phyloP scores from a whole-genome alignment of 1,140 invertebrate species.

The Lasioglossum baleicum region DNA sequence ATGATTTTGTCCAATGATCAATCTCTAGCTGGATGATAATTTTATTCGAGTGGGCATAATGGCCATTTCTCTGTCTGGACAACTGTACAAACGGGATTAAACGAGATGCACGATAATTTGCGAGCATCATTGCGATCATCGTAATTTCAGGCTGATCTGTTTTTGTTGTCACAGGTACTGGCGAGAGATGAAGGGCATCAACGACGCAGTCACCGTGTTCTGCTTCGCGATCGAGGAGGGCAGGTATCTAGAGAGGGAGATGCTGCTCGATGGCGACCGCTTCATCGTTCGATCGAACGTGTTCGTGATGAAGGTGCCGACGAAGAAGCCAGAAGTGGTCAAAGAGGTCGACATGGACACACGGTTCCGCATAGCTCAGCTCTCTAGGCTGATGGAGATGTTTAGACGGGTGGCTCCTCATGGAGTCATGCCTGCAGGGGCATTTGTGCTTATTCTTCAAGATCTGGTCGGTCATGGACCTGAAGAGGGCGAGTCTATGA shows the following conservation, averaged over 20 bases:
- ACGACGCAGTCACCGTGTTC: conserved; percentile 80
- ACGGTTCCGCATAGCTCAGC: conserved; percentile 79
- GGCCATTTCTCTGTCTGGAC: no score
- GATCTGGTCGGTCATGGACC: conserved; percentile 79
- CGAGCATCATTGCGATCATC: no score
- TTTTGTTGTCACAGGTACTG: conserved; percentile 2
- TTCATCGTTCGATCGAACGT: conserved; percentile 77
- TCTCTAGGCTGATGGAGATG: conserved; percentile 77
- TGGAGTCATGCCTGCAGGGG: conserved; percentile 78
- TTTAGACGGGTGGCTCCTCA: conserved; percentile 80
- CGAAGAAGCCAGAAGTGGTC: conserved; percentile 49
- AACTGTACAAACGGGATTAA: no score
- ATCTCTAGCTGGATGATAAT: no score
- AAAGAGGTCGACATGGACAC: conserved; percentile 53
- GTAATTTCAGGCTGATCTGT: no score
- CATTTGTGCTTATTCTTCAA: conserved; percentile 81
- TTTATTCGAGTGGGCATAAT: no score
- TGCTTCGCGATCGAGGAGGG: conserved; percentile 81
- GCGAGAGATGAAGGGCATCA: conserved; percentile 80
- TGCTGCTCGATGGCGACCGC: conserved; percentile 77
- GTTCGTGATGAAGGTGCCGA: conserved; percentile 68
- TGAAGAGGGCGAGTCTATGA: conserved; percentile 75
- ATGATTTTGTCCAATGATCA: no score
- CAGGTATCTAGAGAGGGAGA: conserved; percentile 74
- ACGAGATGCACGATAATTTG: no score